These are phyloP conservation scores for Leuctra nigra DNA, from an alignment of 2,888 invertebrate species.

Conservation along the genomic window DNA sequence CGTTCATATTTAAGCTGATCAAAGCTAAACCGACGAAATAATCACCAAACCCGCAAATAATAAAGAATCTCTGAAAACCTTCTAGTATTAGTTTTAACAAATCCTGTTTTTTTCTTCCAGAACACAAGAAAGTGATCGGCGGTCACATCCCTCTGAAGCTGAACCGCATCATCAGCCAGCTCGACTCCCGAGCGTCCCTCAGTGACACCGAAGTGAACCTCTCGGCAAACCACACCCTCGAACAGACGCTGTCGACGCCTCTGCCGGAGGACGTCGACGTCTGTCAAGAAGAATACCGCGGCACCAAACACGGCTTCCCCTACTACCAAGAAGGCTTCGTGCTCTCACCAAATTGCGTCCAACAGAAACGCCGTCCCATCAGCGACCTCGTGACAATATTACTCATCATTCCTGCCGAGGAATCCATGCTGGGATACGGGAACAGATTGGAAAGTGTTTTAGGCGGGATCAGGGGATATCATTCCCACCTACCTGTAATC, in stretches of 20 bases:
- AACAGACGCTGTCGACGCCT: not conserved
- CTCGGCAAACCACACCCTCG: not conserved
- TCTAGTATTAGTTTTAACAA: too few relatives aligned
- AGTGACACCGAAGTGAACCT: conserved; percentile 20
- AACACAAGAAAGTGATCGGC: not conserved
- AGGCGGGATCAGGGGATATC: conserved; percentile 24
- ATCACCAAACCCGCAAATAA: too few relatives aligned
- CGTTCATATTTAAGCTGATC: too few relatives aligned
- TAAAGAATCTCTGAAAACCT: too few relatives aligned
- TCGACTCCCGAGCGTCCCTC: conserved; percentile 24
- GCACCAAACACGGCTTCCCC: conserved; percentile 25
- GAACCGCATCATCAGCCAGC: conserved; percentile 24
- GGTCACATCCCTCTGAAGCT: conserved; percentile 22
- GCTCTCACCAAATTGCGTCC: conserved; percentile 13
- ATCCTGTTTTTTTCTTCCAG: too few relatives aligned
- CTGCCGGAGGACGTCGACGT: conserved; percentile 18
- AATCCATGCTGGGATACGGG: not conserved
- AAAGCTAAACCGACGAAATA: too few relatives aligned
- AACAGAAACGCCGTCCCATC: conserved; percentile 22
- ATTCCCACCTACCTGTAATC: conserved; percentile 21
- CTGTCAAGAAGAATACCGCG: conserved; percentile 25
- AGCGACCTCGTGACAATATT: conserved; percentile 24
- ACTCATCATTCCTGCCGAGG: conserved; percentile 18
- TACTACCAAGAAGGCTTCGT: conserved; percentile 29
- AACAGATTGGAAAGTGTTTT: conserved; percentile 22